phyloP scores from a whole-genome alignment of 2,113 vertebrate genomes.

The Hydrochoerus hydrochaeris region DNA sequence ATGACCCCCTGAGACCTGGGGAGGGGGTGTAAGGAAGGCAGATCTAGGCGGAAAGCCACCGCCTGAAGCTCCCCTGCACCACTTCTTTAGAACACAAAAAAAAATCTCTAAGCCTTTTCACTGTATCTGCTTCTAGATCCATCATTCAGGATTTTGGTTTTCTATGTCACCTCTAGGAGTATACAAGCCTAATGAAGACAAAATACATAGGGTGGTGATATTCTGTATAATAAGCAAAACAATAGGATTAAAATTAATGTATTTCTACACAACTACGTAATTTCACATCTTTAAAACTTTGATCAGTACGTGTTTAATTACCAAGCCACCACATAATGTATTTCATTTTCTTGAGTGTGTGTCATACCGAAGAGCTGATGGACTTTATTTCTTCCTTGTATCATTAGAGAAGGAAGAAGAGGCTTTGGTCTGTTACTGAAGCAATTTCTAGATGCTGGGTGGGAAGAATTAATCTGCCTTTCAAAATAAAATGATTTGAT shows the following conservation, averaged over 20 bases:
- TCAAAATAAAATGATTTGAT: constrained; percentile 28
- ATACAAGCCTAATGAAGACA: neutral
- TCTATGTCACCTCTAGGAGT: neutral
- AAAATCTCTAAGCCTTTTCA: neutral
- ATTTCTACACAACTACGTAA: neutral
- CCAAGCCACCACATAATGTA: neutral
- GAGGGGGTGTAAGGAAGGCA: neutral
- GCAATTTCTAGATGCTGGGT: neutral
- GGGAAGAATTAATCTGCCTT: constrained; percentile 36
- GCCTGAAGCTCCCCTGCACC: neutral
- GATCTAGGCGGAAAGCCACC: neutral
- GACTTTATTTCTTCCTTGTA: neutral
- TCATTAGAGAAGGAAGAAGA: constrained; percentile 19
- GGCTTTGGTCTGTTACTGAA: constrained; percentile 40
- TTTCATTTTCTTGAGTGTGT: neutral
- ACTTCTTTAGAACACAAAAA: neutral
- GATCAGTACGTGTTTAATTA: neutral
- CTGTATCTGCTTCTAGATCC: neutral
- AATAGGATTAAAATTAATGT: neutral
- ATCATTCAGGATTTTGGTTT: neutral
- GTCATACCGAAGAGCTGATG: neutral
- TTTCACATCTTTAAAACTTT: neutral
- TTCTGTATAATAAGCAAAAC: neutral
- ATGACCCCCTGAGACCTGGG: neutral
- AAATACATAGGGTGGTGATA: neutral